Conservation (phyloP, 2,797 vertebrate species). For the Xiphorhynchus erythropygius region DNA sequence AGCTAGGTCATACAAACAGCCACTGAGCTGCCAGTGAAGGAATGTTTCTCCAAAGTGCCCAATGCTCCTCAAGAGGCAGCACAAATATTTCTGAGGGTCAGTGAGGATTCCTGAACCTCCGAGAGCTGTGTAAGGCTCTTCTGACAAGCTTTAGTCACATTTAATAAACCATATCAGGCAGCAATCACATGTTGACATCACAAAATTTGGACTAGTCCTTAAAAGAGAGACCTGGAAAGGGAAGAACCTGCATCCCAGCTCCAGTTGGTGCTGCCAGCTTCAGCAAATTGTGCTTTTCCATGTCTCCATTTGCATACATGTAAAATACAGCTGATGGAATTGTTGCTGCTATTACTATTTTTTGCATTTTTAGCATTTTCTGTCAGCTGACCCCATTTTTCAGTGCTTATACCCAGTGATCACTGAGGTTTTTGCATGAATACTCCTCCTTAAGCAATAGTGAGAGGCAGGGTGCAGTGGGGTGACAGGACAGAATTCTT, state of each 20-base stretch:
- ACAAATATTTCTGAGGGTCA: neutral
- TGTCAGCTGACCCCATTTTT: neutral
- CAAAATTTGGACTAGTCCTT: neutral
- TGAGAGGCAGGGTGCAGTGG: neutral
- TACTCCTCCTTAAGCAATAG: neutral
- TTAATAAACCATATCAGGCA: neutral
- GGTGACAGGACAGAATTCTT: neutral
- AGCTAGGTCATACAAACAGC: neutral
- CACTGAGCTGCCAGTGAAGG: neutral
- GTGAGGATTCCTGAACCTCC: neutral
- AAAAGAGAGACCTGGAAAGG: neutral
- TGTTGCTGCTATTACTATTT: neutral
- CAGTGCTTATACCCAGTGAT: neutral
- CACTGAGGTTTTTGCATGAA: neutral
- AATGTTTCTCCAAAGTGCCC: fast-evolving
- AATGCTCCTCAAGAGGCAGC: neutral
- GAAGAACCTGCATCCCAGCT: fast-evolving
- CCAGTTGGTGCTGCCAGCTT: neutral
- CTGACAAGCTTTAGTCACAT: neutral
- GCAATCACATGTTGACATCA: neutral
- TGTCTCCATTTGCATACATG: neutral
- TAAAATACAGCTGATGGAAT: neutral
- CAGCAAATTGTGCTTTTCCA: neutral
- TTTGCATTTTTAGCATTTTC: neutral
- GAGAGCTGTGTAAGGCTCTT: neutral